phyloP scores from a whole-genome alignment of 2,113 vertebrate genomes.

The Sceloporus tristichus region DNA sequence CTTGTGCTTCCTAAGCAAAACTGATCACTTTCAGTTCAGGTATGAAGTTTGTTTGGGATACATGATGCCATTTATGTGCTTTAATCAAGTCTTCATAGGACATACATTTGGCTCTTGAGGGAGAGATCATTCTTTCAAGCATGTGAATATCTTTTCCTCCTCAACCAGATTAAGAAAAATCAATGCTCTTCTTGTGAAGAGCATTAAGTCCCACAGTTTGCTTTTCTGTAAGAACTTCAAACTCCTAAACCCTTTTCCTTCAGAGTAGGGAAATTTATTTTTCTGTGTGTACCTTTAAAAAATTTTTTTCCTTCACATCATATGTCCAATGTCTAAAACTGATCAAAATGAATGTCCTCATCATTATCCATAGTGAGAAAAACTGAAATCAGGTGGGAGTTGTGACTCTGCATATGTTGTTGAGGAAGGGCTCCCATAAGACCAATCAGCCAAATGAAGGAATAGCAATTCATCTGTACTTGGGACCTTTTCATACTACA shows the following conservation, averaged over 20 bases:
- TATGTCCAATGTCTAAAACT: background rate
- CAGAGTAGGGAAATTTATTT: constrained; percentile 47
- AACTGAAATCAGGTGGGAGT: background rate
- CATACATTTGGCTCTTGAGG: constrained; percentile 66
- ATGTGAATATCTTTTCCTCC: constrained; percentile 59
- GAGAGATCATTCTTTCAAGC: constrained; percentile 70
- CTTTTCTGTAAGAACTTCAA: constrained; percentile 59
- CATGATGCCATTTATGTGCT: constrained; percentile 70
- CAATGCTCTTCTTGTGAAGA: constrained; percentile 59
- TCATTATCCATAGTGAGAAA: background rate
- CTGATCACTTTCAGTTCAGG: constrained; percentile 62
- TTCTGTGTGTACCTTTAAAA: constrained; percentile 23
- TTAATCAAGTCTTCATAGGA: constrained; percentile 70
- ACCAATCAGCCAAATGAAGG: background rate
- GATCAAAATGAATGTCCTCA: background rate
- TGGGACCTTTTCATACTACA: no score
- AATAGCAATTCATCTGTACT: no score
- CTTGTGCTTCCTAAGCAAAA: constrained; percentile 60
- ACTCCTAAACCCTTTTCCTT: constrained; percentile 31
- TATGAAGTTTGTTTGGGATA: constrained; percentile 60
- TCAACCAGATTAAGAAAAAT: constrained; percentile 61
- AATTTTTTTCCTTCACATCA: constrained; percentile 15
- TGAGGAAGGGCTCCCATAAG: background rate
- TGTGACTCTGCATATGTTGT: background rate
- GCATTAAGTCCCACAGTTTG: constrained; percentile 52